These are phyloP conservation scores for Axea sp. DNA, from an alignment of 2,888 invertebrate genomes.

Conservation along the genomic window DNA sequence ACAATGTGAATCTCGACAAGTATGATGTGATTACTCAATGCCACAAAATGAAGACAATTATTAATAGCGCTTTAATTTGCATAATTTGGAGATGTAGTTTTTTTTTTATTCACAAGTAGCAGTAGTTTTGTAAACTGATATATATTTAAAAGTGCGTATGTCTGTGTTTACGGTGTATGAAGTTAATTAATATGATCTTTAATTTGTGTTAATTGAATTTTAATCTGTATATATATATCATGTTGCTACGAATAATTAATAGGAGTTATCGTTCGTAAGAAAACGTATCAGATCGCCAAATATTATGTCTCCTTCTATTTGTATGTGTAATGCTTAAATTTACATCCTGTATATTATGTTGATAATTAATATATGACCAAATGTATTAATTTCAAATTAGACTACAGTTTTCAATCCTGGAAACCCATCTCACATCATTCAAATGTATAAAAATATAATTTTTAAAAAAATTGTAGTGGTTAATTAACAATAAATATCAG, in stretches of 20 bases:
- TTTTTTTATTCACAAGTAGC: constrained; percentile 15
- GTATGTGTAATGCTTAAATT: constrained; percentile 68
- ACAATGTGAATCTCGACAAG: constrained; percentile 69
- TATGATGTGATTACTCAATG: constrained; percentile 63
- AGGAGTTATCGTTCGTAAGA: constrained; percentile 63
- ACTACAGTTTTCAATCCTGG: too few species aligned
- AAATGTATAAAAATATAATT: too few species aligned
- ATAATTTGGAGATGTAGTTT: too few species aligned
- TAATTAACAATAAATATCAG: too few species aligned
- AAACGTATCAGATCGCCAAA: constrained; percentile 66
- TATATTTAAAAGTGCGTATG: constrained; percentile 12
- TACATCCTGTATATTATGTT: constrained; percentile 75
- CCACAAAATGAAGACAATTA: constrained; percentile 69
- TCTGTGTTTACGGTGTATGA: constrained; percentile 64
- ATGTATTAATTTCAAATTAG: constrained; percentile 63
- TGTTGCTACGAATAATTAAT: constrained; percentile 63
- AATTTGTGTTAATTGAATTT: constrained; percentile 66
- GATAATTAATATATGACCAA: constrained; percentile 72
- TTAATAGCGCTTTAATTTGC: too few species aligned
- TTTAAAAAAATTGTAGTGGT: too few species aligned
- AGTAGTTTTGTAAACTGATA: constrained; percentile 69
- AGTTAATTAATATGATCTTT: constrained; percentile 64
- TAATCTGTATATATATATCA: constrained; percentile 73
- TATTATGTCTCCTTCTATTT: constrained; percentile 67
- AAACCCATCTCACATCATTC: too few species aligned